Evolutionary conservation across 2,113 vertebrate genomes (phyloP).

Genomic region (Ailuropoda melanoleuca): DNA sequence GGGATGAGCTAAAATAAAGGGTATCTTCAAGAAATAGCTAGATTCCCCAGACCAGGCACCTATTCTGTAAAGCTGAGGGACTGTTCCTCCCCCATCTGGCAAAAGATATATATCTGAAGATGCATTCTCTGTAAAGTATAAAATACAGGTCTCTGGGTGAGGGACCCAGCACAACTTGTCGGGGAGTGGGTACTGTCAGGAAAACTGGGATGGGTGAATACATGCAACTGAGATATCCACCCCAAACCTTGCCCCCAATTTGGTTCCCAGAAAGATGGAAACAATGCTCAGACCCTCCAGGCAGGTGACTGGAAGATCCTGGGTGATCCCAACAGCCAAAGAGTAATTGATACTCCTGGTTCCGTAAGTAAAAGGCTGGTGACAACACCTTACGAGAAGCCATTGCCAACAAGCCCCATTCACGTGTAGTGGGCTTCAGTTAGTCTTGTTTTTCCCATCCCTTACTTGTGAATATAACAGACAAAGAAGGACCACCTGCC

Average conservation of each 20-base stretch:
- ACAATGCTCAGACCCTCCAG: background rate
- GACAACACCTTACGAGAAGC: background rate
- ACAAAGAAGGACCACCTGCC: background rate
- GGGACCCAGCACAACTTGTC: background rate
- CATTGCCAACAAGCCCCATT: background rate
- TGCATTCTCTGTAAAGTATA: background rate
- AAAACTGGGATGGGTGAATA: background rate
- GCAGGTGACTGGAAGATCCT: background rate
- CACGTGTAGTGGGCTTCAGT: accelerated
- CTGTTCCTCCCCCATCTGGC: background rate
- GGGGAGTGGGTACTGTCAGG: too few relatives aligned
- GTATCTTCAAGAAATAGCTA: background rate
- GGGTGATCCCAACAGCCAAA: background rate
- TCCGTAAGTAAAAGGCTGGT: background rate
- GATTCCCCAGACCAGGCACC: background rate
- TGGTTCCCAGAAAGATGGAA: background rate
- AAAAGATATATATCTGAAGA: background rate
- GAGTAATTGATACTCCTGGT: background rate
- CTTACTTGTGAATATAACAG: background rate
- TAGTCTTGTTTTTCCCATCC: background rate
- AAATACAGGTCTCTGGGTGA: background rate
- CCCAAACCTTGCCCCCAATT: too few relatives aligned
- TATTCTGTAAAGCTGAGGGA: background rate
- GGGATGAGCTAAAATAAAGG: background rate
- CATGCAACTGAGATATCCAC: background rate